Evolutionary conservation across 2,113 vertebrate genomes (phyloP), one percentile per base, ranked within the genome.

Genomic region (Solea senegalensis): DNA sequence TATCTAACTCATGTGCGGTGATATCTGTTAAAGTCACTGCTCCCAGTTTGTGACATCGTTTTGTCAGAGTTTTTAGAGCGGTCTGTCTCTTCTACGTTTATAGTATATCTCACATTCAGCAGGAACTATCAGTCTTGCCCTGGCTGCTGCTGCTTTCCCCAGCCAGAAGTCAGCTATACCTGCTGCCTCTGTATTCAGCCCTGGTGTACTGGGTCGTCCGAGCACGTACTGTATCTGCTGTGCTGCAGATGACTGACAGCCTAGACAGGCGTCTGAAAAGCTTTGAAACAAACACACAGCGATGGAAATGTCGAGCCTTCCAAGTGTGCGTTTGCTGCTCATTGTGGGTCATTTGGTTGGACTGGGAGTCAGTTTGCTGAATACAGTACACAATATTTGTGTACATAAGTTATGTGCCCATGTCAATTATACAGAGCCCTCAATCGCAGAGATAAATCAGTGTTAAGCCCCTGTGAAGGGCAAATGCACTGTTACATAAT

Each of bases 241-340:
- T 53, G 62, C 51, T 45, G 70, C 9, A 7, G 71, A 59, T 87
- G 80, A 85, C 59, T 86, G 86, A 85, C 90, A 80, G 86, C 67
- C 27, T 10, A 75, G 81, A 85, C 80, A 84, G 80, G 21, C 80
- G 65, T 60, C 74, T 83, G 85, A 87, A 76, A 84, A 76, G 65
- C 85, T 80, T 72, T 81, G 58, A 88, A 74, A 82, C 54, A 52
- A 57, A 50, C 70, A 61, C 62, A 55, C 71, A 69, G 39, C 49
- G 34, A 41, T 67, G 66, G 73, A 83, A 74, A 75, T 68, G 57
- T 57, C 56, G 59, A 50, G 63, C 56, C 48, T 49, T 68, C 65
- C 16, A 50, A 50, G 58, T 65, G 21, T 21, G 9, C 74, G 21
- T 57, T 51, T 4, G 26, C 11, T 63, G 50, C 64, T 69, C 58